These are phyloP conservation scores for Callyntrura sp. DNA, from an alignment of 2,888 invertebrate genomes.

Conservation along the genomic window DNA sequence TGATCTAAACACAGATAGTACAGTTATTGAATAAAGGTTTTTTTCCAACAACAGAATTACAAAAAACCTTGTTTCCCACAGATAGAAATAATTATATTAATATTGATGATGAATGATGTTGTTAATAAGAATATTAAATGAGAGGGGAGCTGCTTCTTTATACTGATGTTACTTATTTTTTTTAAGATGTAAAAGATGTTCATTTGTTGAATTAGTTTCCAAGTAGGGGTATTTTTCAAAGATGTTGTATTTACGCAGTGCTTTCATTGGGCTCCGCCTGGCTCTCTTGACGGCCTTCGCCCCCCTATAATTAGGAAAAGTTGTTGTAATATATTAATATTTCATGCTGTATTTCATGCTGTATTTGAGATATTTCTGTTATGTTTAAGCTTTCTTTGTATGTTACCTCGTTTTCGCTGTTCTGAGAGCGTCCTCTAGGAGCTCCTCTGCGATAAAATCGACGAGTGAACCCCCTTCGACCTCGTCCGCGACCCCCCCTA, in stretches of 20 bases:
- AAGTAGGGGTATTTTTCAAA: conserved; percentile 66
- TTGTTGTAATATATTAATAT: too few species aligned
- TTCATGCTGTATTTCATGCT: too few species aligned
- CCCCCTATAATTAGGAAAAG: conserved; percentile 69
- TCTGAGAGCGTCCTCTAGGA: conserved; percentile 85
- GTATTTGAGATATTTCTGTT: too few species aligned
- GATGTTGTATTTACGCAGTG: conserved; percentile 77
- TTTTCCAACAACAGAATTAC: conserved; percentile 71
- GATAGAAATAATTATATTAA: conserved; percentile 77
- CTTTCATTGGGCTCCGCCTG: conserved; percentile 80
- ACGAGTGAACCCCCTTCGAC: conserved; percentile 87
- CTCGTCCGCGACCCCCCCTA: conserved; percentile 84
- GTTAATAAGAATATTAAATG: conserved; percentile 74
- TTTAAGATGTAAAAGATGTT: conserved; percentile 72
- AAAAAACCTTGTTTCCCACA: conserved; percentile 77
- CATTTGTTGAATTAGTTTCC: conserved; percentile 40
- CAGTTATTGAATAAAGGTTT: conserved; percentile 70
- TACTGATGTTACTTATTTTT: conserved; percentile 71
- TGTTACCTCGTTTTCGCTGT: conserved; percentile 80
- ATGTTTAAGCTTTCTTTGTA: too few species aligned
- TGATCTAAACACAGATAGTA: conserved; percentile 72
- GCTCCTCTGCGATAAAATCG: conserved; percentile 85
- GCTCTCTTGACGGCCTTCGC: conserved; percentile 77
- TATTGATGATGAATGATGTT: conserved; percentile 75
- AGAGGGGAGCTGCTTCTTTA: conserved; percentile 77